Conservation (phyloP, 2,113 vertebrate species). For the Rutilus rutilus region DNA sequence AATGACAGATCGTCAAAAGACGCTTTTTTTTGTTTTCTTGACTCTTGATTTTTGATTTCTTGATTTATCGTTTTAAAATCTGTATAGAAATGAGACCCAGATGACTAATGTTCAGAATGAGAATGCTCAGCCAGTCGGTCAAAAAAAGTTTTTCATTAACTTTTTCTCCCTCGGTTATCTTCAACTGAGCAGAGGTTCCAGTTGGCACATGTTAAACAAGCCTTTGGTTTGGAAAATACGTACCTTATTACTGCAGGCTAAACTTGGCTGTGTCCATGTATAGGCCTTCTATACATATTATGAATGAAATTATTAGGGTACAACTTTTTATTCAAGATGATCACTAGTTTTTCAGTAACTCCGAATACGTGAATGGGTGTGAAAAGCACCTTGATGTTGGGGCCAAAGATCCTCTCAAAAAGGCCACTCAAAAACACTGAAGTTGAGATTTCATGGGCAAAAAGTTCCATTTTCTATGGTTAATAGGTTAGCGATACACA, state of each 20-base stretch:
- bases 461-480: not conserved
- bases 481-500: not conserved
- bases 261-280: not conserved
- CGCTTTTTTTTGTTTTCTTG: not conserved
- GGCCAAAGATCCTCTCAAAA: no score
- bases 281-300: not conserved
- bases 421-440: no score
- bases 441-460: not conserved
- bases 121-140: not conserved
- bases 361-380: no score
- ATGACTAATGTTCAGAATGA: not conserved
- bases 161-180: not conserved
- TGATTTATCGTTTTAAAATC: not conserved
- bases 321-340: not conserved
- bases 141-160: constrained; percentile 28
- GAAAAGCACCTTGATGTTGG: no score
- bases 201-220: not conserved
- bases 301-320: no score
- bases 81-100: not conserved
- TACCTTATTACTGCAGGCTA: not conserved
- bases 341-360: not conserved
- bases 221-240: not conserved
- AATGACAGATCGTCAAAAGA: not conserved
- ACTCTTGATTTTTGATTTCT: not conserved
- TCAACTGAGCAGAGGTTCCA: not conserved